Evolutionary conservation across 2,113 vertebrate species (phyloP).

Genomic region (Alces alces): DNA sequence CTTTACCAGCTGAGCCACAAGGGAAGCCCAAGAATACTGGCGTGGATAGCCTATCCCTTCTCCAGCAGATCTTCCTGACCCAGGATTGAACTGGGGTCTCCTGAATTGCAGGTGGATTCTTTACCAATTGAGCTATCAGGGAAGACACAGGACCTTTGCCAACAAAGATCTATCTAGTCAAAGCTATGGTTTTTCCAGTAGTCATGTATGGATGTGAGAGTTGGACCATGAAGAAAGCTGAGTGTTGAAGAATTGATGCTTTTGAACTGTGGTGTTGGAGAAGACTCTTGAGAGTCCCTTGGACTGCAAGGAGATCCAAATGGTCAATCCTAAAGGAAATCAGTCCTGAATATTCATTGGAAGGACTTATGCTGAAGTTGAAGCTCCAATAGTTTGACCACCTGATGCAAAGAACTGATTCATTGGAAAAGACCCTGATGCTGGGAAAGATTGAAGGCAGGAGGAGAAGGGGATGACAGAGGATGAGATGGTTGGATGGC

Average conservation of each 20-base stretch:
- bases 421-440: neutral
- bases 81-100: neutral
- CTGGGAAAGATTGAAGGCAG: neutral
- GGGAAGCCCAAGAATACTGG: neutral
- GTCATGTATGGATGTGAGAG: neutral
- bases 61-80: neutral
- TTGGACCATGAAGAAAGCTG: neutral
- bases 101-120: neutral
- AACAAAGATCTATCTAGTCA: neutral
- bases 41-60: neutral
- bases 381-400: neutral
- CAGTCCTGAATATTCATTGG: neutral
- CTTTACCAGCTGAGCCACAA: neutral
- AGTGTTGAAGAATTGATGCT: fast-evolving
- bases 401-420: neutral
- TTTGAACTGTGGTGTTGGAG: neutral
- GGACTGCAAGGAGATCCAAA: neutral
- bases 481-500: neutral
- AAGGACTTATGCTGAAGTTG: neutral
- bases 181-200: neutral
- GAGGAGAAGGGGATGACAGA: fast-evolving
- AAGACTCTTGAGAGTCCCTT: neutral
- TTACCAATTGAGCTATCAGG: neutral
- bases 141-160: neutral
- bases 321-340: neutral